Evolutionary conservation across 2,888 invertebrate species (phyloP), one percentile per base, ranked within the genome.

Genomic region (Matsumyia berberina): DNA sequence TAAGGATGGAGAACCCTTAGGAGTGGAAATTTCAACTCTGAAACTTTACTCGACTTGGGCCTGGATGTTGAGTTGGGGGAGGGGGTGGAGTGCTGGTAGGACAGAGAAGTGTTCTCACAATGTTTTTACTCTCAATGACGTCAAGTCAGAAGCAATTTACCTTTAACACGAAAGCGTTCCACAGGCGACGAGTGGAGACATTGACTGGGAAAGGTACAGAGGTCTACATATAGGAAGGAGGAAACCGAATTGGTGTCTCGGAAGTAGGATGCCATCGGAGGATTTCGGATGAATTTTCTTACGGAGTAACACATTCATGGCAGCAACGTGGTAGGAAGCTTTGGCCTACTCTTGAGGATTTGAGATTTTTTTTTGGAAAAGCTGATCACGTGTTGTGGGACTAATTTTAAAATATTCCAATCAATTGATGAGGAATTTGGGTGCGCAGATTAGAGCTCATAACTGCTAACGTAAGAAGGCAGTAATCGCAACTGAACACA

Each of bases 61-160:
- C 4, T 24, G 24, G 24, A 4, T 24, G 24, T 3, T 53, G n/a
- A n/a, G n/a, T n/a, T n/a, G n/a, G n/a, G 66, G 51, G 37, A 31
- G 8, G 37, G 62, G 9, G 35, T 62, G n/a, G 31, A 42, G 2
- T 31, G 15, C 44, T 12, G 46, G 11, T 7, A 39, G 1, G 5
- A n/a, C 19, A 19, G 9, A 55, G 33, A 70, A 58, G 29, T 58
- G 15, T 19, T 39, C 17, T 39, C 53, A 4, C 7, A 31, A 31
- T 19, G 35, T 66, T 46, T 55, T 51, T 33, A 35, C 31, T 53
- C 19, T 1, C 57, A 67, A 42, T 80, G 73, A 74, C 58, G 58
- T 66, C 53, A 67, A 53, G 58, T 60, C 53, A 51, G 46, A 73
- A 73, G 79, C 66, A 60, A 79, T 72, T 73, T 79, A 44, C 73